Percentiles rank a stretch among this genome's conserved stretches.
Evolutionary conservation across 2,797 vertebrate species (phyloP).

Genomic region (Hemitrygon akajei): DNA sequence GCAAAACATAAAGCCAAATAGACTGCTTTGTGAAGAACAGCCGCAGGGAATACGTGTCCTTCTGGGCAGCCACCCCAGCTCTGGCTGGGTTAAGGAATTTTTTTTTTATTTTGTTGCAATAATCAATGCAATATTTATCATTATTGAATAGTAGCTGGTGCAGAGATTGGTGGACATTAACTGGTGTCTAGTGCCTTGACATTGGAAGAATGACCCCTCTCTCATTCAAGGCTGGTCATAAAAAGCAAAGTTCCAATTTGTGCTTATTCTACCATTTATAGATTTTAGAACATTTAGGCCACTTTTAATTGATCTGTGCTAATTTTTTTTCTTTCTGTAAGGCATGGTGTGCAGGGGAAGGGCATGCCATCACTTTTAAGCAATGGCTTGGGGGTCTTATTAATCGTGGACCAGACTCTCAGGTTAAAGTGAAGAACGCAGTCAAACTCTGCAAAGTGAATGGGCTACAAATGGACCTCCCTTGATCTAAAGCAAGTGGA

Average conservation of each 20-base stretch:
- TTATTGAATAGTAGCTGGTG: neutral
- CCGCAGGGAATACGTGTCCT: neutral
- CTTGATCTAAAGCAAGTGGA: neutral
- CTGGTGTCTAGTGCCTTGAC: neutral
- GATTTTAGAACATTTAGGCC: neutral
- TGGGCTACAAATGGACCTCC: neutral
- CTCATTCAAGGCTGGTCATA: neutral
- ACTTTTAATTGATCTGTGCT: too few relatives aligned
- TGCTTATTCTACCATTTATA: neutral
- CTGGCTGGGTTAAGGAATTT: neutral
- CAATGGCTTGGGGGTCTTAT: neutral
- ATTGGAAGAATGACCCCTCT: neutral
- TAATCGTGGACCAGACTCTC: neutral
- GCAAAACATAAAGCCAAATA: neutral
- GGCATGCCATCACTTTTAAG: neutral
- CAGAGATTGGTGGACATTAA: neutral
- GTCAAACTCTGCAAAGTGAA: neutral
- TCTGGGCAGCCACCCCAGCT: neutral
- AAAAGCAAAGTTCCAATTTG: neutral
- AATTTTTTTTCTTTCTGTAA: neutral
- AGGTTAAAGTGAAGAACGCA: neutral
- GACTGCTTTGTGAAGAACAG: neutral
- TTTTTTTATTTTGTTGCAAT: neutral
- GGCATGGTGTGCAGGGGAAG: neutral
- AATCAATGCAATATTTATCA: conserved; percentile 35